A percentile compares a stretch with the other conserved stretches of the same genome.
Evolutionary conservation across 35 echinoderm and acorn worm species (phyloP).

Genomic region (Acanthaster planci): DNA sequence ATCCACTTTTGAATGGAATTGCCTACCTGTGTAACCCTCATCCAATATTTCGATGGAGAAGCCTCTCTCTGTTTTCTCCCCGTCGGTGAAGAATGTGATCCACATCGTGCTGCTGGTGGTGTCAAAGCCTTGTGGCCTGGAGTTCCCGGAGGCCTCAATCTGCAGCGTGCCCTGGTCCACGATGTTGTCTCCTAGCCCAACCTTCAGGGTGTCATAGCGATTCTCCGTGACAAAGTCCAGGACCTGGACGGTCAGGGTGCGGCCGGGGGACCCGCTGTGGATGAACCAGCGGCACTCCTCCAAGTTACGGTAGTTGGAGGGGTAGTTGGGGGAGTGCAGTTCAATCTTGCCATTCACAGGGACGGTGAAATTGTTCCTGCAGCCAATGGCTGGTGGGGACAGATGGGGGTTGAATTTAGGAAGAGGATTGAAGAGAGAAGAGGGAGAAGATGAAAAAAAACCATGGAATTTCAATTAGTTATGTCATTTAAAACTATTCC

Average conservation of each 20-base stretch:
- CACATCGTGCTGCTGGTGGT: constrained; percentile 52
- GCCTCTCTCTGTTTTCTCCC: constrained; percentile 89
- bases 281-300: constrained; percentile 97
- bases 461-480: neutral
- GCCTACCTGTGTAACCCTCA: constrained; percentile 78
- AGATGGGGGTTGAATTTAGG: no score
- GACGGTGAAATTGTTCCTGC: constrained; percentile 82
- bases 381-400: constrained; percentile 74
- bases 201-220: constrained; percentile 60
- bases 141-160: constrained; percentile 47
- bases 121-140: constrained; percentile 11
- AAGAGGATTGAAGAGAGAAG: neutral
- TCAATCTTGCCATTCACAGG: constrained; percentile 57
- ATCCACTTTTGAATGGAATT: no score
- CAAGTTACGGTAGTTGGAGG: constrained; percentile 79
- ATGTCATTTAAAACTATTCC: neutral
- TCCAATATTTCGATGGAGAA: constrained; percentile 87
- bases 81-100: constrained; percentile 82
- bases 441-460: neutral
- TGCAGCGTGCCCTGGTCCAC: constrained; percentile 42
- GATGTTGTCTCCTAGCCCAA: constrained; percentile 69
- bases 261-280: constrained; percentile 37
- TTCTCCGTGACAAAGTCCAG: constrained; percentile 86
- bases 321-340: constrained; percentile 84
- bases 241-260: constrained; percentile 36